Evolutionary conservation across 1,140 invertebrate species (phyloP), one percentile per base, ranked within the genome.

Genomic region (Drosophila kikkawai): DNA sequence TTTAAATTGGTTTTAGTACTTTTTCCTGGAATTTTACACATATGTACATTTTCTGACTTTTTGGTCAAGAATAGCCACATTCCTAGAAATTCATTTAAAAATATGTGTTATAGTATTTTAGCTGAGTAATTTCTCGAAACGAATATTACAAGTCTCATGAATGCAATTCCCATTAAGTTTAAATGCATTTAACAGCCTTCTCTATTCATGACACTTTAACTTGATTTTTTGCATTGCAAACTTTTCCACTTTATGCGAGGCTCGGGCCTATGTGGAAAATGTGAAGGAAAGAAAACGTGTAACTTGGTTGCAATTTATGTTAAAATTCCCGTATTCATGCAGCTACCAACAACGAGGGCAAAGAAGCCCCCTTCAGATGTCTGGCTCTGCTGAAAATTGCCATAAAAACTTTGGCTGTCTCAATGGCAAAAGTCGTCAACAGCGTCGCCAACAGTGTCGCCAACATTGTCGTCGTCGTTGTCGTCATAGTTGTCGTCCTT

Each of bases 321-420:
- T 82, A 76, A 83, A 83, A 70, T 69, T 78, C 67, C 45, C 58
- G 75, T 70, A 75, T 85, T 81, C 74, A 78, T 63, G 59, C 65
- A 69, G 58, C 65, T 55, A 60, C 15, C 57, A 44, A 51, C 44
- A 68, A 51, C 42, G 47, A 53, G 26, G n/a, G 53, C 15, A 17
- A 47, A 6, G 13, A 29, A 47, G 59, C 37, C 61, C 68, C 67
- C 78, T 80, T 70, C 60, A 73, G 58, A 70, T 68, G 80, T 88
- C 84, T 88, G 85, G 55, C 64, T 75, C 34, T 57, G 60, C 51
- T 64, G 67, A 73, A 82, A 79, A 86, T 86, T 86, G 82, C 66
- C 79, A 82, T 88, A 90, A 88, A 85, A 88, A 88, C 84, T 88
- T 87, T 88, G 73, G 53, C 85, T 75, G 80, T 88, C 85, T 88